A percentile compares a stretch with the other conserved stretches of the same genome.
phyloP scores from a whole-genome alignment of 1,140 invertebrate species.

The Aradophagus sp. region DNA sequence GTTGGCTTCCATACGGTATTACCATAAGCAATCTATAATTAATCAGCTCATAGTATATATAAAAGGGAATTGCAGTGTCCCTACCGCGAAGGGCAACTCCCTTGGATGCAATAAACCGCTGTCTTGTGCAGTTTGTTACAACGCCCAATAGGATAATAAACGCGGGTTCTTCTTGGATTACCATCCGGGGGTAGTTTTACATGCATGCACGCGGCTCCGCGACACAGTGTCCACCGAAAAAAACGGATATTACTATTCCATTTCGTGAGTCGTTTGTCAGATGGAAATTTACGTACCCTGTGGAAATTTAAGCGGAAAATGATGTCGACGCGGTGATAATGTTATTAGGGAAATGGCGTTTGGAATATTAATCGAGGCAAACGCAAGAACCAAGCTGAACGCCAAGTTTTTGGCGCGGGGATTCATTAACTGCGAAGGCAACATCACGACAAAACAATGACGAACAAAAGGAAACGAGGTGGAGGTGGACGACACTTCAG shows the following conservation, averaged over 20 bases:
- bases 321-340: not conserved
- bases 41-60: slow-evolving; percentile 55
- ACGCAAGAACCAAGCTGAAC: too few species aligned
- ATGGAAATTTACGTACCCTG: slow-evolving; percentile 12
- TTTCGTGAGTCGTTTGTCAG: slow-evolving; percentile 9
- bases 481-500: slow-evolving; percentile 35
- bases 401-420: too few species aligned
- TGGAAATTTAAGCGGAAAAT: slow-evolving; percentile 17
- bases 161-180: slow-evolving; percentile 50
- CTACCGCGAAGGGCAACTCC: slow-evolving; percentile 57
- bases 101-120: slow-evolving; percentile 67
- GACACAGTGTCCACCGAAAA: slow-evolving; percentile 11
- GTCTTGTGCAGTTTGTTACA: slow-evolving; percentile 68
- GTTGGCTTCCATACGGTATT: slow-evolving; percentile 36
- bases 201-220: slow-evolving; percentile 26
- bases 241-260: slow-evolving; percentile 39
- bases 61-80: slow-evolving; percentile 39
- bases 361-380: too few species aligned
- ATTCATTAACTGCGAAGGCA: too few species aligned
- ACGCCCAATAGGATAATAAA: slow-evolving; percentile 68
- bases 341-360: slow-evolving; percentile 27
- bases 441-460: slow-evolving; percentile 65
- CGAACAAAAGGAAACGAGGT: slow-evolving; percentile 21
- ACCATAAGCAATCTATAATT: slow-evolving; percentile 63
- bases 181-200: slow-evolving; percentile 33